Conservation (phyloP, 2,113 vertebrate species). For the Crotalus horridus region DNA sequence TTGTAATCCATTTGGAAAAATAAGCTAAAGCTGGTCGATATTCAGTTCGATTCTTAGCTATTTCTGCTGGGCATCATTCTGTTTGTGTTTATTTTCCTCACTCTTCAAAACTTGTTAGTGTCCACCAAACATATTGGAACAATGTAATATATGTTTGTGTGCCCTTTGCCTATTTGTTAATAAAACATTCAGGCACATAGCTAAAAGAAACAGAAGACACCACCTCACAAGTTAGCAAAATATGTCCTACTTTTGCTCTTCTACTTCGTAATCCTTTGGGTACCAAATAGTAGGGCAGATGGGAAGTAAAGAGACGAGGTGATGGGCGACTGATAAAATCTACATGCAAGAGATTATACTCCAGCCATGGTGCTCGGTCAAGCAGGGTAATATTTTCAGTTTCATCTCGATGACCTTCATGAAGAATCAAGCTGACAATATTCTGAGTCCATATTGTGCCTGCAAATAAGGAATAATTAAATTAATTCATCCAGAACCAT, state of each 20-base stretch:
- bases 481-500: not conserved
- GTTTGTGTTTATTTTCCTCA: not conserved
- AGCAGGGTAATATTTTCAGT: not conserved
- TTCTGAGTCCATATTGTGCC: not conserved
- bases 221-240: not conserved
- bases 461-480: not conserved
- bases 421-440: not conserved
- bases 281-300: conserved; percentile 59
- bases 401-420: not conserved
- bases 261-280: conserved; percentile 56
- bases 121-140: not conserved
- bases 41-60: not conserved
- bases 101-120: not conserved
- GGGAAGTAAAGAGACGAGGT: conserved; percentile 51
- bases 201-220: too few relatives aligned
- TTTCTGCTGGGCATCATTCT: not conserved
- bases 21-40: not conserved
- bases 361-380: conserved; percentile 35
- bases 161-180: not conserved
- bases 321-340: conserved; percentile 1
- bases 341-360: fast-evolving
- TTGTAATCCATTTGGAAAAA: not conserved
- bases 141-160: not conserved
- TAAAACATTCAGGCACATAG: not conserved
- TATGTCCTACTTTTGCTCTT: conserved; percentile 51